Conservation (phyloP, 1,140 invertebrate genomes). For the Adoxophyes honmai region DNA sequence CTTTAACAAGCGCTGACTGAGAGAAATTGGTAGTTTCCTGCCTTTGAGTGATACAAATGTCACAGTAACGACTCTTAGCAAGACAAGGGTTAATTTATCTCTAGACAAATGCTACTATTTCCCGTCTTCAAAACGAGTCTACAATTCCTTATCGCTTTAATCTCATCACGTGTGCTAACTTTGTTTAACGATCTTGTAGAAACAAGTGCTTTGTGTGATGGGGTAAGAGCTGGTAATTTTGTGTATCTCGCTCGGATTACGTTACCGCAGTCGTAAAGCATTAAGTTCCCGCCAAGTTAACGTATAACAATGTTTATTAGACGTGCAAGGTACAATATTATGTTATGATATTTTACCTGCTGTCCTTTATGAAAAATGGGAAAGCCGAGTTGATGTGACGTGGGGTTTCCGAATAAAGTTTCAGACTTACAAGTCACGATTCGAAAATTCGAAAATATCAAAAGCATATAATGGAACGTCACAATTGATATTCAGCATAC, state of each 20-base stretch:
- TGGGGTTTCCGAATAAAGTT: background rate
- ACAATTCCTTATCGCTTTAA: constrained; percentile 18
- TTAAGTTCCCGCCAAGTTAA: background rate
- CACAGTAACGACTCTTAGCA: constrained; percentile 36
- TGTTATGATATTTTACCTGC: background rate
- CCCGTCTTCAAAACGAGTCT: constrained; percentile 21
- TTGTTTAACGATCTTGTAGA: constrained; percentile 12
- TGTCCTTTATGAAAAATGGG: no score
- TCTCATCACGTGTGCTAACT: constrained; percentile 16
- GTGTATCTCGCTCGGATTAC: background rate
- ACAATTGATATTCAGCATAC: constrained; percentile 14
- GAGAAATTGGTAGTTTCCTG: constrained; percentile 50
- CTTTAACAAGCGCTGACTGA: constrained; percentile 41
- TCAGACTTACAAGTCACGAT: background rate
- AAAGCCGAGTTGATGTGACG: no score
- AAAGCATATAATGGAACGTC: background rate
- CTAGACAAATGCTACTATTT: constrained; percentile 32
- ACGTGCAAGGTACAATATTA: background rate
- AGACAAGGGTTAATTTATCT: constrained; percentile 47
- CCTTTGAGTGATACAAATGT: constrained; percentile 45
- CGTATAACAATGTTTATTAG: background rate
- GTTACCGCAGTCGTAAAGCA: background rate
- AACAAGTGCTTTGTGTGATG: background rate
- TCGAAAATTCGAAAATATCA: background rate
- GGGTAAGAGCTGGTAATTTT: background rate